Evolutionary conservation across 2,888 invertebrate genomes (phyloP), one percentile per base, ranked within the genome.

Genomic region (Synanthedon andrenaeformis): DNA sequence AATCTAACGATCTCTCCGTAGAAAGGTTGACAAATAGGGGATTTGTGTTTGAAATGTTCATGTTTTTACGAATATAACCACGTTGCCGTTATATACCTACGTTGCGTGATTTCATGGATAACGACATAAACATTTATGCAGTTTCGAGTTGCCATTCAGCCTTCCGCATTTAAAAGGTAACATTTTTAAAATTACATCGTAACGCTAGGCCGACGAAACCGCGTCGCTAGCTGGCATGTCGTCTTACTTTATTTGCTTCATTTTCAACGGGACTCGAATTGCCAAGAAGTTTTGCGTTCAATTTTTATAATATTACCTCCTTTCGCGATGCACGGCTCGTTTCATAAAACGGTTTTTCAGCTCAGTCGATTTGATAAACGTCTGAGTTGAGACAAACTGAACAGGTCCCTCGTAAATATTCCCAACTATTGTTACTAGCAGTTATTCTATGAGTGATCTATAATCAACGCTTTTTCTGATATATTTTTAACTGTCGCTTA

Each of bases 201-300:
- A 71, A 69, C 66, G 69, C 68, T 69, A 69, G 74, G 74, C 73
- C 72, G 70, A 65, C 67, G 74, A 77, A 72, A 72, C 72, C 66
- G 70, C 66, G 68, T 58, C 65, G 57, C 49, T 19, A 69, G 60
- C 64, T 62, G 64, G 60, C 62, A 64, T 65, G 57, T 66, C 65
- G 69, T 66, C 70, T 72, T 69, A 67, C 70, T 78, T 74, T 78
- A 76, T 81, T 80, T 79, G 73, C 73, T 73, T 76, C 72, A 74
- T 76, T 78, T 76, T 69, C 66, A 72, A 72, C 74, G 66, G 72
- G 70, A 73, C 69, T 74, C 72, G 70, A 67, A 79, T 76, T 79
- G 74, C 75, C 72, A 74, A 73, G 74, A 78, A 76, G 69, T 76
- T 76, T 74, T 70, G 63, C 70, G 67, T 77, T 74, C 74, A 74